Evolutionary conservation across 2,113 vertebrate genomes (phyloP), one percentile per base, ranked within the genome.

Genomic region (Pica pica): DNA sequence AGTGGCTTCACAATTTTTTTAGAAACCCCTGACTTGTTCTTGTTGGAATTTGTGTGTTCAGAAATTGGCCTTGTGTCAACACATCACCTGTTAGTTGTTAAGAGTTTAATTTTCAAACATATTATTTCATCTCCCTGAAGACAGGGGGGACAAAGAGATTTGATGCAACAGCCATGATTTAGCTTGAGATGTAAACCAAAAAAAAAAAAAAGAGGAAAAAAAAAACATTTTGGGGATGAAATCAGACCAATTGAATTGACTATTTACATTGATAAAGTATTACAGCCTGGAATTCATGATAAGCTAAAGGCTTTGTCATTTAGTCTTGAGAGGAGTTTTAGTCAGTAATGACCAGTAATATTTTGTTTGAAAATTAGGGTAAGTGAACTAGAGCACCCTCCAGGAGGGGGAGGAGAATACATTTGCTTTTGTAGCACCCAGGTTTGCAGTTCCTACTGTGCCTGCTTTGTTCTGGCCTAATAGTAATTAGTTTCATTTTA

Each of bases 61-160:
- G 91, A 93, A 90, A 57, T 85, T 98, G 98, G 98, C 97, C 27
- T 89, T 65, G 89, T 75, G 80, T 97, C 89, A 96, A 5, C 60
- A 60, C 81, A 49, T 98, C 98, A 98, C 98, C 98, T 98, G 98
- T 93, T 98, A 97, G 96, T 93, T 97, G 98, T 98, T 98, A 98
- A 73, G 91, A 87, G 84, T 82, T 96, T 96, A 92, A 95, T 97
- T 98, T 97, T 97, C 92, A 96, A 96, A 97, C 75, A 96, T 95
- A 97, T 98, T 97, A 98, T 96, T 98, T 98, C 98, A 98, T 98
- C 95, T 98, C 97, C 95, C 95, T 92, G 41, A 97, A 98, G 97
- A 90, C 88, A 95, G 97, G 95, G 81, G 81, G 77, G 97, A 94
- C 89, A 88, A 39, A 97, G 42, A 47, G 88, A 95, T 97, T 97